Conservation (phyloP, 2,888 invertebrate genomes). For the Calameuta idolon region DNA sequence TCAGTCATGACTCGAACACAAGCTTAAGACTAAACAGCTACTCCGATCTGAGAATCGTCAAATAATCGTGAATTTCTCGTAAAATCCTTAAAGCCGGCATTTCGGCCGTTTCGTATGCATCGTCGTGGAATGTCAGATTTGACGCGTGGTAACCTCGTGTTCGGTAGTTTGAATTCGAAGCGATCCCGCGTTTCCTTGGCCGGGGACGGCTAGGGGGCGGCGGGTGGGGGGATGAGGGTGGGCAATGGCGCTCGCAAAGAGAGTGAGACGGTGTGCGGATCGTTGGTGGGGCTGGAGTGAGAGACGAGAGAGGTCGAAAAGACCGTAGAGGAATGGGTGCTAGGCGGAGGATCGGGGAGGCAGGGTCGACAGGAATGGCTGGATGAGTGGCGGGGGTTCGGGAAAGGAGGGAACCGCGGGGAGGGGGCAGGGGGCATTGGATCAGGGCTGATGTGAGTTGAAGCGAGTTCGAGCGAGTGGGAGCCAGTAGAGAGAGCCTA, state of each 20-base stretch:
- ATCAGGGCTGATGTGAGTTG: conserved; percentile 6
- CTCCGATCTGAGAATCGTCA: neutral
- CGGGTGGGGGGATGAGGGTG: conserved; percentile 13
- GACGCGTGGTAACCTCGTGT: conserved; percentile 67
- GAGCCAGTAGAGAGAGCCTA: conserved; percentile 16
- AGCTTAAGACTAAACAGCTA: neutral
- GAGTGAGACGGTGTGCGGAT: neutral
- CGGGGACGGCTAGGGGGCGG: conserved; percentile 23
- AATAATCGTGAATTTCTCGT: neutral
- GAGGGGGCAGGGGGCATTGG: conserved; percentile 3
- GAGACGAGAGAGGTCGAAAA: neutral
- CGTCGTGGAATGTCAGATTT: conserved; percentile 60
- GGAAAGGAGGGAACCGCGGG: conserved; percentile 8
- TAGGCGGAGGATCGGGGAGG: conserved; percentile 23
- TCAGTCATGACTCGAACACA: neutral
- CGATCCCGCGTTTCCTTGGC: conserved; percentile 67
- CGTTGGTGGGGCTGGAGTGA: conserved; percentile 19
- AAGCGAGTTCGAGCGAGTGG: conserved; percentile 11
- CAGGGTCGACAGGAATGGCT: conserved; percentile 29
- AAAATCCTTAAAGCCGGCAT: neutral
- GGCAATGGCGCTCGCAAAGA: conserved; percentile 1
- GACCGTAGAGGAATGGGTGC: neutral
- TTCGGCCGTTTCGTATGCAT: neutral
- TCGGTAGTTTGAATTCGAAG: conserved; percentile 67
- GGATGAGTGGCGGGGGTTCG: conserved; percentile 20